These are phyloP conservation scores for Lethocerus indicus DNA, from an alignment of 1,140 invertebrate species.

Conservation along the genomic window DNA sequence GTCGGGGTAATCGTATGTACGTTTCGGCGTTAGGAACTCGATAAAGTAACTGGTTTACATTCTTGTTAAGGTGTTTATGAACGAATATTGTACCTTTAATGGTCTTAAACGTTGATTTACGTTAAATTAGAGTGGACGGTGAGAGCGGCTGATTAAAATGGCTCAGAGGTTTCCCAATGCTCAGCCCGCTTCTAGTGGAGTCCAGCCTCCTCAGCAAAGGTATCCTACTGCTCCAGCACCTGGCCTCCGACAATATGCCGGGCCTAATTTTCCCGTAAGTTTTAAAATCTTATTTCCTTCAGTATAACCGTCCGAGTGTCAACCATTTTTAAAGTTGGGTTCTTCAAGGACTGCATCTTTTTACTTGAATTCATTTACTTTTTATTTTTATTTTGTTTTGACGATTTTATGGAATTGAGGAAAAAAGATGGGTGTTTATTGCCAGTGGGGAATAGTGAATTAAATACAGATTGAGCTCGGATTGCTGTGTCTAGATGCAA, in stretches of 20 bases:
- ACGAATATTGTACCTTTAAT: too few relatives aligned
- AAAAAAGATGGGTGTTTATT: too few relatives aligned
- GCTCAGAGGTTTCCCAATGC: slow-evolving; percentile 38
- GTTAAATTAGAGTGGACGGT: too few relatives aligned
- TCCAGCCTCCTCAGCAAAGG: slow-evolving; percentile 35
- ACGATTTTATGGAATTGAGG: slow-evolving; percentile 20
- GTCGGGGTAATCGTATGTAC: too few relatives aligned
- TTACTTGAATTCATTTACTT: slow-evolving; percentile 17
- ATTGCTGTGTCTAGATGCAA: slow-evolving; percentile 24
- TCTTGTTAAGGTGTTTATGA: too few relatives aligned
- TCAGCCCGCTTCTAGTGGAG: slow-evolving; percentile 30
- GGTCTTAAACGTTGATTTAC: too few relatives aligned
- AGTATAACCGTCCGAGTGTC: neutral
- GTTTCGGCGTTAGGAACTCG: too few relatives aligned
- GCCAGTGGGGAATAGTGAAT: too few relatives aligned
- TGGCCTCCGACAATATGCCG: slow-evolving; percentile 37
- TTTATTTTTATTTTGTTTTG: slow-evolving; percentile 15
- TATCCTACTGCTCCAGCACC: slow-evolving; percentile 38
- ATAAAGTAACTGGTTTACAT: too few relatives aligned
- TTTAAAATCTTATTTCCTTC: neutral
- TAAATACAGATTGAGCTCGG: neutral
- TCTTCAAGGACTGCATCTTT: neutral
- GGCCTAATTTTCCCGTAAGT: slow-evolving; percentile 39
- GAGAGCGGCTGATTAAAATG: slow-evolving; percentile 26
- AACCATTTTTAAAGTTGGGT: neutral